Conservation (phyloP, 2,113 vertebrate genomes). For the Asarcornis scutulata region DNA sequence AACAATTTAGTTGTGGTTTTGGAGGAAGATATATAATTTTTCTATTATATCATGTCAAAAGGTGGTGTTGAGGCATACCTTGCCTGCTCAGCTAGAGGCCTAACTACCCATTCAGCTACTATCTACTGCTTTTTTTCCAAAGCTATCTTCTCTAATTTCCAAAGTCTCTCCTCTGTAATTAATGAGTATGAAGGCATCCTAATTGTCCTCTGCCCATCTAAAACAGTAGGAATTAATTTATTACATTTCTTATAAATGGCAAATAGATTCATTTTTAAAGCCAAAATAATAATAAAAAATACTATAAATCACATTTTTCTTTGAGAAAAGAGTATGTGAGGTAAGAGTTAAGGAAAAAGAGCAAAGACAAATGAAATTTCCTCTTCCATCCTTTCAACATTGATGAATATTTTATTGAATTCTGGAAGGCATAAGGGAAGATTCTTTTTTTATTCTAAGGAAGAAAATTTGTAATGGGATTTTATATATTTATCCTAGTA, state of each 20-base stretch:
- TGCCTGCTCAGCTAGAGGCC: neutral
- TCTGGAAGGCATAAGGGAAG: conserved; percentile 19
- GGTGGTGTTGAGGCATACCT: neutral
- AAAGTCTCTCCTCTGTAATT: neutral
- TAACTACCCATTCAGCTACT: neutral
- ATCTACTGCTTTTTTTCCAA: neutral
- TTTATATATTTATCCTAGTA: conserved; percentile 33
- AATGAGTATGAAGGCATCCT: neutral
- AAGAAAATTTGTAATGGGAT: conserved; percentile 11
- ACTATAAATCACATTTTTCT: neutral
- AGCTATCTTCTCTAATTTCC: neutral
- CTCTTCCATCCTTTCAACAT: conserved; percentile 6
- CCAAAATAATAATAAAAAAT: neutral
- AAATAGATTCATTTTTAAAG: neutral
- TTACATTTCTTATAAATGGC: neutral
- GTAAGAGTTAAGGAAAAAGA: conserved; percentile 44
- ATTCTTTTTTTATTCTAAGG: neutral
- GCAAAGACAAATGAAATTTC: conserved; percentile 28
- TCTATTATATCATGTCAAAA: neutral
- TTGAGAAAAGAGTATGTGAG: neutral
- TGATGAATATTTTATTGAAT: conserved; percentile 50
- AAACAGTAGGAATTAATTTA: neutral
- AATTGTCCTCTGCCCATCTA: neutral
- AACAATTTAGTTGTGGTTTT: neutral
- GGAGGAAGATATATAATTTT: neutral